Evolutionary conservation across 1,140 invertebrate species (phyloP), one percentile per base, ranked within the genome.

Genomic region (Coenobita brevimanus): DNA sequence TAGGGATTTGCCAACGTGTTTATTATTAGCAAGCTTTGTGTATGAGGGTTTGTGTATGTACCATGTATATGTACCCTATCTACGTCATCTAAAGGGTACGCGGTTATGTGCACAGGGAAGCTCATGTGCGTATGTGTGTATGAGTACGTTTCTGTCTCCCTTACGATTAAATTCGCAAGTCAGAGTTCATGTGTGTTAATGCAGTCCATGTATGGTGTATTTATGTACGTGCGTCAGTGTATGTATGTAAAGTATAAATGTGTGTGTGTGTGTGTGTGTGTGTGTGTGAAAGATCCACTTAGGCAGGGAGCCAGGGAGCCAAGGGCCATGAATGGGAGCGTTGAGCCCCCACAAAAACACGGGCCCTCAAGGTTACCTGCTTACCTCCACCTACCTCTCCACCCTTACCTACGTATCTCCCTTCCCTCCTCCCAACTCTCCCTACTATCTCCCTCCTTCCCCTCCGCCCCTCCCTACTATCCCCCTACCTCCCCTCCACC

Each of bases 281-380:
- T 38, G 41, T 69, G 64, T 36, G 81, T 54, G 41, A 10, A 36
- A 73, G 67, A 27, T 84, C 60, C 60, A 67, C 60, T 43, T 67
- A 43, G 60, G 27, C 57, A 57, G 76, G 76, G 69, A 38, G 13
- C 24, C 54, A 36, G 38, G 17, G 78, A 62, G 78, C 78, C 78
- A 81, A 60, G 64, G 79, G 79, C 79, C 79, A 82, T 82, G 79
- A 82, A 82, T 82, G 79, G 64, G 79, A 82, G 60, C 79, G 79
- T 82, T 82, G 79, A 54, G 79, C 79, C 79, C 62, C 15, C 38
- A 82, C 79, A 82, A 82, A 82, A 82, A 82, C 79, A 38, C 46
- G 79, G 79, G 60, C 38, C 27, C 60, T 43, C 79, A 82, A 82
- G 79, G 79, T 64, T 60, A 60, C 27, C 60, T 38, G 64, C 57